Evolutionary conservation across 2,113 vertebrate species (phyloP).

Genomic region (Pterocles orientalis): DNA sequence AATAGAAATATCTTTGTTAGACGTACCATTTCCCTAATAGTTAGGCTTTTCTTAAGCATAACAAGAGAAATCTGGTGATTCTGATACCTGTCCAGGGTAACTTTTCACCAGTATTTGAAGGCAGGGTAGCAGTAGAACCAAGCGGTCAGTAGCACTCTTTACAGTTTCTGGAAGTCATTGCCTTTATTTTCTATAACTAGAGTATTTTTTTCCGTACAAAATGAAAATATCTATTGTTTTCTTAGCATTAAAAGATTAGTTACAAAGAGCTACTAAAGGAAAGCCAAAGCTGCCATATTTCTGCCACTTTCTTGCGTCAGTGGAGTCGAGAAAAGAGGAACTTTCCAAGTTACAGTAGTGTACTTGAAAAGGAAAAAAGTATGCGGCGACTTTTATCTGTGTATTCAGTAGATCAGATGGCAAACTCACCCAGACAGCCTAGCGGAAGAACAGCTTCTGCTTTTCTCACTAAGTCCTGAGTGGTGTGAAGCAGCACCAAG

Average conservation of each 20-base stretch:
- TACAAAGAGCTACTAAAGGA: conserved; percentile 25
- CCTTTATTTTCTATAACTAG: background rate
- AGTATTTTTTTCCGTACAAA: background rate
- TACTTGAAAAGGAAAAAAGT: conserved; percentile 52
- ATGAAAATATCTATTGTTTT: conserved; percentile 27
- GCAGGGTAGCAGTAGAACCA: background rate
- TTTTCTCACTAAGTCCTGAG: background rate
- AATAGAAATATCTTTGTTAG: conserved; percentile 44
- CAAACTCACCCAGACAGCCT: conserved; percentile 33
- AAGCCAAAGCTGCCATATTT: conserved; percentile 51
- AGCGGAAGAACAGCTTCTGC: conserved; percentile 47
- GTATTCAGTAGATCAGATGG: conserved; percentile 60
- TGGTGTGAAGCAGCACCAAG: conserved; percentile 37
- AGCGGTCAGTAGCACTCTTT: background rate
- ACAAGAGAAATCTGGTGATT: background rate
- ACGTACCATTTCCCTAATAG: conserved; percentile 11
- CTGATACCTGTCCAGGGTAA: background rate
- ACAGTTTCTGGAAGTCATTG: background rate
- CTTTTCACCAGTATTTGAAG: background rate
- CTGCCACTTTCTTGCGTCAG: conserved; percentile 54
- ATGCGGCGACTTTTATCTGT: conserved; percentile 46
- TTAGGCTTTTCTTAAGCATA: background rate
- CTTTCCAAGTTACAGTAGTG: conserved; percentile 37
- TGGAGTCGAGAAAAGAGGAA: conserved; percentile 46
- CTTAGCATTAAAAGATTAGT: conserved; percentile 21